Evolutionary conservation across 1,140 invertebrate species (phyloP).

Genomic region (Lutraria rhynchaena): DNA sequence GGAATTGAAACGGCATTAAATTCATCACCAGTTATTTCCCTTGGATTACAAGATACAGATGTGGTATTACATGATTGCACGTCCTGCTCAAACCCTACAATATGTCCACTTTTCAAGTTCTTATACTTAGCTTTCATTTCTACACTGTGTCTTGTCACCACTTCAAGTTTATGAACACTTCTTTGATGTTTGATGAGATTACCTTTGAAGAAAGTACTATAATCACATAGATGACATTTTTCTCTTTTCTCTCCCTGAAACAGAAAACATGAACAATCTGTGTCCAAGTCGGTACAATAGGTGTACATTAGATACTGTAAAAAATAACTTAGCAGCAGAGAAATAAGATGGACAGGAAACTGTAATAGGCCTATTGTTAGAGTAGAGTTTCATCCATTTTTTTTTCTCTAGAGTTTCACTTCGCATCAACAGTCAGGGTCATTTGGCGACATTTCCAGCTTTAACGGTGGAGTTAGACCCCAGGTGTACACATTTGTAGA

Average conservation of each 20-base stretch:
- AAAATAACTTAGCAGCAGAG: too few species aligned
- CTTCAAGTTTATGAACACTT: conserved; percentile 46
- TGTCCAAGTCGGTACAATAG: too few species aligned
- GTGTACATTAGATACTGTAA: too few species aligned
- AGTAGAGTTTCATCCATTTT: too few species aligned
- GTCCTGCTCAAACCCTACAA: neutral
- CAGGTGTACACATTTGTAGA: too few species aligned
- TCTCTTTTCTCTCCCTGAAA: conserved; percentile 45
- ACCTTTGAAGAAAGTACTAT: conserved; percentile 43
- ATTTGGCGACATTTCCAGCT: too few species aligned
- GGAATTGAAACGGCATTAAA: neutral
- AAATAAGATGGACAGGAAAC: too few species aligned
- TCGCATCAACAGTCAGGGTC: too few species aligned
- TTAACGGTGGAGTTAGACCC: too few species aligned
- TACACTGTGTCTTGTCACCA: conserved; percentile 38
- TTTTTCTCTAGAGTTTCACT: too few species aligned
- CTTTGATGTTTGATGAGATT: conserved; percentile 40
- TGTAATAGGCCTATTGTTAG: too few species aligned
- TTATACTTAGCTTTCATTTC: conserved; percentile 49
- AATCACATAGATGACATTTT: conserved; percentile 46
- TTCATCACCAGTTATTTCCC: neutral
- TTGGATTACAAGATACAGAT: neutral
- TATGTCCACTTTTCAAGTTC: conserved; percentile 44
- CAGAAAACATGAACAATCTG: too few species aligned
- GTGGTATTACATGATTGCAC: neutral